Conservation (phyloP, 2,113 vertebrate genomes). For the Colius striatus region DNA sequence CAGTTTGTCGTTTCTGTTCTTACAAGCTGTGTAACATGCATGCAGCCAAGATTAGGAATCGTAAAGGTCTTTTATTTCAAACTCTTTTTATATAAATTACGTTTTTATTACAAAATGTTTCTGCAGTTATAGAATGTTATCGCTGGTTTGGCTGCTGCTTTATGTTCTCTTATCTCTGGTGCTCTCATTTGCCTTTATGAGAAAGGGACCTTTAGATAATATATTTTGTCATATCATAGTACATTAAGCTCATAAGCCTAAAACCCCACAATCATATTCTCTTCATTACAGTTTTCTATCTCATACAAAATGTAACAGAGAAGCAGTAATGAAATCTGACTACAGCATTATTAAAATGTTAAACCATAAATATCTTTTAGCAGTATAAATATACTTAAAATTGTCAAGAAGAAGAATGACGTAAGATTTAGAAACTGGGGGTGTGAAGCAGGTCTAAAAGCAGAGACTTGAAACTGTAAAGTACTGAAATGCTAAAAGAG, state of each 20-base stretch:
- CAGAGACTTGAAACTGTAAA: constrained; percentile 4
- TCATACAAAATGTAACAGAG: constrained; percentile 13
- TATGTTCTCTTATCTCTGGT: neutral
- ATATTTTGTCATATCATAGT: constrained; percentile 2
- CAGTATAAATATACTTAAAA: neutral
- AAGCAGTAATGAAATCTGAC: constrained; percentile 18
- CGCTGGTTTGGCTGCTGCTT: neutral
- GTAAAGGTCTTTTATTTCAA: neutral
- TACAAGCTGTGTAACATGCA: rapidly evolving
- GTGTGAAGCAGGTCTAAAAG: constrained; percentile 25
- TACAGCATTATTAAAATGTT: constrained; percentile 24
- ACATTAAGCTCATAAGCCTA: constrained; percentile 31
- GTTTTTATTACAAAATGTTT: neutral
- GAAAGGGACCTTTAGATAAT: neutral
- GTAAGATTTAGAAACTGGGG: neutral
- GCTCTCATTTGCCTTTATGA: neutral
- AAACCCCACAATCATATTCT: neutral
- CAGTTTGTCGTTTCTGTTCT: neutral
- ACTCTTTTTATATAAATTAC: neutral
- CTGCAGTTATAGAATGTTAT: neutral
- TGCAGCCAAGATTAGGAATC: neutral
- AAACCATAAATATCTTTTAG: constrained; percentile 7
- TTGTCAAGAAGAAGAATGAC: constrained; percentile 4
- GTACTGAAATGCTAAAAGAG: neutral
- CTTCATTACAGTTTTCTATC: constrained; percentile 6